These are phyloP conservation scores for Oreochromis tanganicae DNA, from an alignment of 2,113 vertebrate genomes.

Conservation along the genomic window DNA sequence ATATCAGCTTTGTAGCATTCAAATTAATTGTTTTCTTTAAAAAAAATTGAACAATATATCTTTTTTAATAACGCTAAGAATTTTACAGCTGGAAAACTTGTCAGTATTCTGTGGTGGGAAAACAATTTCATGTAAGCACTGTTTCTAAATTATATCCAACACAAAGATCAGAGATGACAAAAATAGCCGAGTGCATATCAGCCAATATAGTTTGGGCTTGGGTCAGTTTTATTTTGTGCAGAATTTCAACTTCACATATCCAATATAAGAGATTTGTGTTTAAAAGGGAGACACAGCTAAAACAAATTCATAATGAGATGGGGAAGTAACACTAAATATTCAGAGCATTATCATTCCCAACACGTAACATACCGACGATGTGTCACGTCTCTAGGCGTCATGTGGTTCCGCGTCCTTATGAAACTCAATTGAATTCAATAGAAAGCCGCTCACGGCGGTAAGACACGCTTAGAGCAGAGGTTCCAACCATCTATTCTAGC, in stretches of 20 bases:
- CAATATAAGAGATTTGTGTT: not conserved
- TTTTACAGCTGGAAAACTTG: not conserved
- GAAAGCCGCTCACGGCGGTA: not conserved
- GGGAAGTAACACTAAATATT: not conserved
- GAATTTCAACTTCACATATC: no score
- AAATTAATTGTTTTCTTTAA: not conserved
- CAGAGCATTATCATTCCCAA: not conserved
- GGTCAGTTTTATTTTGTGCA: not conserved
- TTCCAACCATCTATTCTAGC: not conserved
- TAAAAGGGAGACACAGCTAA: not conserved
- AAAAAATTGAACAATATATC: not conserved
- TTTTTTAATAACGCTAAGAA: not conserved
- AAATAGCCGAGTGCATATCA: not conserved
- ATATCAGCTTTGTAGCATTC: not conserved
- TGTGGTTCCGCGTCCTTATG: not conserved
- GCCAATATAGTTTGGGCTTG: not conserved
- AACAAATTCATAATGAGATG: not conserved
- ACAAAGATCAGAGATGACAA: not conserved
- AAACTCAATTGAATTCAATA: not conserved
- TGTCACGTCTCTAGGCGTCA: not conserved
- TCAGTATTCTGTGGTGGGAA: fast-evolving
- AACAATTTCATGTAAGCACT: not conserved
- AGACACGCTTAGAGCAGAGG: not conserved
- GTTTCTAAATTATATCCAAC: not conserved
- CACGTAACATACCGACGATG: not conserved